Evolutionary conservation across 2,888 invertebrate species (phyloP), one percentile per base, ranked within the genome.

Genomic region (Desoria tigrina): DNA sequence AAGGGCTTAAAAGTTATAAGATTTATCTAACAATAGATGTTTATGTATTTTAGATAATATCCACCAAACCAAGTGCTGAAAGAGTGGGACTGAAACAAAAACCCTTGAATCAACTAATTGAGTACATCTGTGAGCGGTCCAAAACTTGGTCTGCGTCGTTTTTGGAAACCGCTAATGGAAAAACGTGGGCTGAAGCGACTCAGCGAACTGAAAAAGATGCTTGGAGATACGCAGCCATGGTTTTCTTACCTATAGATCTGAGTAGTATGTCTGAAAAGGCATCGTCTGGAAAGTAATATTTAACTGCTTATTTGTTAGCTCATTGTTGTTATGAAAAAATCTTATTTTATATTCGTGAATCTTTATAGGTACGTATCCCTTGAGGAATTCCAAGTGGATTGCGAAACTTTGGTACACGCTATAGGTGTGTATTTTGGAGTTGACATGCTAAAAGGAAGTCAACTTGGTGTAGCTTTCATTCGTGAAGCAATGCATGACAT

Each of bases 341-440:
- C 2, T 57, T 39, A 24, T 11, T 11, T 27, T 26, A 16, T 28
- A 23, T n/a, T 50, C 6, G 37, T 32, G 9, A 39, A 14, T 69
- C n/a, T n/a, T 54, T 27, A 16, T 49, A 75, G 75, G 57, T 75
- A 75, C 55, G 45, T 53, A 2, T 73, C 72, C 18, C 55, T 88
- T 49, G 84, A 85, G 58, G 87, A 89, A 78, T 88, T 89, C 78
- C 82, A 86, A 76, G 85, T 86, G 1, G 91, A 92, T 79, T 85
- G 88, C 51, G 83, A 88, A 71, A 88, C 87, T 71, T 83, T 91
- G 69, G 85, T 88, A 68, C 91, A 92, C 79, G 89, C 89, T 77
- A 86, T 90, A 69, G 86, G 88, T 23, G 84, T 91, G 56, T 87
- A 88, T 78, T 90, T 89, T 81, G 90, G 90, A 78, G 82, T 86